These are phyloP conservation scores for Pithys albifrons DNA, from an alignment of 2,113 vertebrate species.

Conservation along the genomic window DNA sequence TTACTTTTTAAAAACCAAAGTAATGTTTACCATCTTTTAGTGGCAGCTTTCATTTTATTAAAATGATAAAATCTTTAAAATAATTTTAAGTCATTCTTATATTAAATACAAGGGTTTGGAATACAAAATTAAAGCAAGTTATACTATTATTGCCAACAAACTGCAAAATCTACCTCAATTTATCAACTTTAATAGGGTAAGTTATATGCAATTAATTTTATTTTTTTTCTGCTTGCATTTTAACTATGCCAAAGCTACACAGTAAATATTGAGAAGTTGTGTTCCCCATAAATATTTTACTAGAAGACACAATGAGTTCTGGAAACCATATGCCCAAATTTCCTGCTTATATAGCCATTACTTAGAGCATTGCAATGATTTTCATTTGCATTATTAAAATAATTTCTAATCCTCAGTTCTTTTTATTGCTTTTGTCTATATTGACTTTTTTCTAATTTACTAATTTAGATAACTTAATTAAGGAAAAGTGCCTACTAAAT, in stretches of 20 bases:
- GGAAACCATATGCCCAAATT: conserved; percentile 29
- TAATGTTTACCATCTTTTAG: conserved; percentile 33
- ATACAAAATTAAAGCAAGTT: conserved; percentile 5
- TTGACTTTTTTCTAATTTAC: conserved; percentile 39
- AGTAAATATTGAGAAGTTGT: conserved; percentile 50
- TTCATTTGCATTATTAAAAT: conserved; percentile 51
- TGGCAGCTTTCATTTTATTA: conserved; percentile 12
- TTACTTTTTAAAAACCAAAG: conserved; percentile 54
- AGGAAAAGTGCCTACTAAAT: conserved; percentile 41
- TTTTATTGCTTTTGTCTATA: conserved; percentile 13
- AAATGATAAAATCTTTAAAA: conserved; percentile 23
- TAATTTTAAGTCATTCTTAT: neutral
- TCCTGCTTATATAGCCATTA: neutral
- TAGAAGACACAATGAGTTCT: conserved; percentile 26
- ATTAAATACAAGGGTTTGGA: neutral
- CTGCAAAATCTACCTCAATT: neutral
- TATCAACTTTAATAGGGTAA: conserved; percentile 22
- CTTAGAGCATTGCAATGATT: conserved; percentile 28
- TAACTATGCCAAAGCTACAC: conserved; percentile 6
- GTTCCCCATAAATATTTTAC: conserved; percentile 60
- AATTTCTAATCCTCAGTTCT: conserved; percentile 15
- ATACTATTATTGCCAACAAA: neutral
- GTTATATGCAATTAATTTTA: conserved; percentile 45
- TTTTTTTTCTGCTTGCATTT: conserved; percentile 38
- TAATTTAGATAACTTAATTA: conserved; percentile 65